Conservation (phyloP, 2,888 invertebrate species). For the Trileptium ribeirensis region DNA sequence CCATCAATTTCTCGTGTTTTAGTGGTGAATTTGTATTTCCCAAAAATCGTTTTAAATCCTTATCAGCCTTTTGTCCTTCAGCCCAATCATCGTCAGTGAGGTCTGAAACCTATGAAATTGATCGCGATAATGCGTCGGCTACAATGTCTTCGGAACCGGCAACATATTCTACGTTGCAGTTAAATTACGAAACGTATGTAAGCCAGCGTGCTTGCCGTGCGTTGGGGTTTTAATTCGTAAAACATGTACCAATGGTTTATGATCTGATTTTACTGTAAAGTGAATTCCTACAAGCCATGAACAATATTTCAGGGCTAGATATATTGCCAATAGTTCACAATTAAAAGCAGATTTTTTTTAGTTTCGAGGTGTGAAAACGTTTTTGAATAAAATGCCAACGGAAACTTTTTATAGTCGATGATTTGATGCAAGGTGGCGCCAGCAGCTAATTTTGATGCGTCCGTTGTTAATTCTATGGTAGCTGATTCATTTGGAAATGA, state of each 20-base stretch:
- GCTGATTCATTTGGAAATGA: too few species aligned
- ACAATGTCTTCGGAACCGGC: not conserved
- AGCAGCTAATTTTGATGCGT: too few species aligned
- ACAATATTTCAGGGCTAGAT: not conserved
- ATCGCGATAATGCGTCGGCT: not conserved
- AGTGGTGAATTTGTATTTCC: not conserved
- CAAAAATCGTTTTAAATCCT: not conserved
- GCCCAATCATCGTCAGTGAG: not conserved
- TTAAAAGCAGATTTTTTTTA: slow-evolving; percentile 1
- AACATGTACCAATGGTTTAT: not conserved
- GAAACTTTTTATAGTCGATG: too few species aligned
- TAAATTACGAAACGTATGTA: not conserved
- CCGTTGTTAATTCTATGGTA: too few species aligned
- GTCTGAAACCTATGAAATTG: not conserved
- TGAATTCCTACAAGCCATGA: not conserved
- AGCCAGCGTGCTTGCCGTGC: not conserved
- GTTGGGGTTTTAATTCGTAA: not conserved
- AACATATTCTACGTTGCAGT: not conserved
- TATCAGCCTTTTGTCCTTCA: not conserved
- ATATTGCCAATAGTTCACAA: slow-evolving; percentile 7
- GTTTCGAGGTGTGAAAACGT: too few species aligned
- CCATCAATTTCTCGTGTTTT: too few species aligned
- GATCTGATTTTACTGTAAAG: not conserved
- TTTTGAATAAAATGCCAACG: too few species aligned
- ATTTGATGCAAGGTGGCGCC: too few species aligned